These are phyloP conservation scores for Drosophila kambysellisi DNA, from an alignment of 2,888 invertebrate genomes.

Conservation along the genomic window DNA sequence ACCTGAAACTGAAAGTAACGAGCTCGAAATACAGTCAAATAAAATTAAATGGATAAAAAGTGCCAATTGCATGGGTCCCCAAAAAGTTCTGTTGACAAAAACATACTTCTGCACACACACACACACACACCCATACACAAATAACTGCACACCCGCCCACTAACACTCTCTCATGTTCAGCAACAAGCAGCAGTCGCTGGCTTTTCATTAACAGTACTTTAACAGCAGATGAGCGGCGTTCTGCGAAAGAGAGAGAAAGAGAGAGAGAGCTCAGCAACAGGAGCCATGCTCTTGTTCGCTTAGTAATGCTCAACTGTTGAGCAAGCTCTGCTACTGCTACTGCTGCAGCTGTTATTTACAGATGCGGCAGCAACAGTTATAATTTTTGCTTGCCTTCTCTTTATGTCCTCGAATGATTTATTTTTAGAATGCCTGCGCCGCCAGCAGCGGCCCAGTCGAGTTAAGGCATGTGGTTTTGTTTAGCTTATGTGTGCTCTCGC, in stretches of 20 bases:
- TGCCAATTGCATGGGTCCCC: constrained; percentile 47
- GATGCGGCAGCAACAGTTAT: constrained; percentile 77
- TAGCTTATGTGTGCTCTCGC: constrained; percentile 65
- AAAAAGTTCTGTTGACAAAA: constrained; percentile 62
- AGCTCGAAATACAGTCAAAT: constrained; percentile 56
- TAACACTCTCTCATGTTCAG: constrained; percentile 20
- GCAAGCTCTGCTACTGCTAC: constrained; percentile 35
- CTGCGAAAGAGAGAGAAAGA: background rate
- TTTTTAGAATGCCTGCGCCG: constrained; percentile 68
- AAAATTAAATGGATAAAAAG: constrained; percentile 62
- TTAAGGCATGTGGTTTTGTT: constrained; percentile 74
- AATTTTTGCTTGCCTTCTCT: constrained; percentile 75
- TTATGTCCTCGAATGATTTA: constrained; percentile 79
- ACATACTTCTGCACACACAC: constrained; percentile 22
- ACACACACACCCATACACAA: constrained; percentile 6
- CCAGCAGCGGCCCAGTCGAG: constrained; percentile 44
- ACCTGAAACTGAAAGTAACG: constrained; percentile 53
- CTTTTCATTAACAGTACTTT: constrained; percentile 42
- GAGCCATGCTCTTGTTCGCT: constrained; percentile 15
- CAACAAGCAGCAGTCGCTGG: constrained; percentile 59
- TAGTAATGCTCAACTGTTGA: constrained; percentile 62
- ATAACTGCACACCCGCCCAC: constrained; percentile 13
- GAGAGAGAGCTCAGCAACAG: constrained; percentile 33
- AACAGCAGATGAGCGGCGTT: constrained; percentile 38
- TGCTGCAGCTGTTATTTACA: constrained; percentile 69